These are phyloP conservation scores for Bradynema listronoti DNA, from an alignment of 1,140 invertebrate species.

Conservation along the genomic window DNA sequence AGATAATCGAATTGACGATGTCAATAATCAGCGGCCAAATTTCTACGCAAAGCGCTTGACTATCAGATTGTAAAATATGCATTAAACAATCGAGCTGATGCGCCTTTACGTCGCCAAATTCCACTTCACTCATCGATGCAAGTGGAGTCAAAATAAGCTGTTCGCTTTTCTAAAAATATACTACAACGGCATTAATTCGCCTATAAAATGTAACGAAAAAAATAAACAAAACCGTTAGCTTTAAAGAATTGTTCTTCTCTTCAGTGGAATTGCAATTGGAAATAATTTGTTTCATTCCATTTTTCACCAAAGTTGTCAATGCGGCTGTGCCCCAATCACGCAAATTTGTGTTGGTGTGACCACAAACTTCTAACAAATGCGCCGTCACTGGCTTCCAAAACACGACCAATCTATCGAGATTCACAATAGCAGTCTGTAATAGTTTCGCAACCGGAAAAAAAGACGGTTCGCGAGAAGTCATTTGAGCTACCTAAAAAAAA, in stretches of 20 bases:
- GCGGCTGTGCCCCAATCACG: conserved; percentile 94
- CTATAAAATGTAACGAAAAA: not conserved
- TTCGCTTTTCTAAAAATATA: conserved; percentile 58
- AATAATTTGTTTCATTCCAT: conserved; percentile 60
- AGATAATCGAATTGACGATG: conserved; percentile 85
- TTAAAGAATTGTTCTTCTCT: not conserved
- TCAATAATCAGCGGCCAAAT: conserved; percentile 88
- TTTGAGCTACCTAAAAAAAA: no score
- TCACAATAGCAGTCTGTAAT: conserved; percentile 87
- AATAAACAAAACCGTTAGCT: conserved; percentile 15
- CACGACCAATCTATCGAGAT: conserved; percentile 83
- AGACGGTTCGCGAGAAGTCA: conserved; percentile 72
- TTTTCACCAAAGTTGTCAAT: conserved; percentile 84
- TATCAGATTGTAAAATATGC: conserved; percentile 60
- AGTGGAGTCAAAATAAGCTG: conserved; percentile 77
- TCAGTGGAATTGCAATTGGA: not conserved
- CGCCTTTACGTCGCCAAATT: conserved; percentile 83
- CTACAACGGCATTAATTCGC: not conserved
- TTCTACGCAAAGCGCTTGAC: conserved; percentile 59
- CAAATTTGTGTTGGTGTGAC: conserved; percentile 87
- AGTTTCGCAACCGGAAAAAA: conserved; percentile 93
- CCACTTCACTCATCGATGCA: conserved; percentile 77
- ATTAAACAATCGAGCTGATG: conserved; percentile 88
- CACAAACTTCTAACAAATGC: conserved; percentile 87
- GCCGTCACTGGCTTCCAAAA: conserved; percentile 92